Percentiles rank a stretch among this genome's conserved stretches.
These are phyloP conservation scores for Anorthoa munda DNA, from an alignment of 2,888 invertebrate species.

Conservation along the genomic window DNA sequence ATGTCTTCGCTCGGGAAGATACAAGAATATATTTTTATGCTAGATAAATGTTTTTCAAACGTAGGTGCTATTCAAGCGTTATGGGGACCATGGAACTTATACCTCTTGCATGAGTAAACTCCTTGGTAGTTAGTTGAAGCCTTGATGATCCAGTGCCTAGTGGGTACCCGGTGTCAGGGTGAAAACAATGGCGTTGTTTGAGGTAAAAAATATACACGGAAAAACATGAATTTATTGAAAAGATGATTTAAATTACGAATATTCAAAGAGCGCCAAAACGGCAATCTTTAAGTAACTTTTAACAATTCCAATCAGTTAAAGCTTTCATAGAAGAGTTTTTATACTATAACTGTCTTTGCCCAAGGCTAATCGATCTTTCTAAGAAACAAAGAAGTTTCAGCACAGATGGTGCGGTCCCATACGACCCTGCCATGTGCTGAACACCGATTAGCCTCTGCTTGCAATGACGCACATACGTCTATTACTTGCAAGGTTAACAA, in stretches of 20 bases:
- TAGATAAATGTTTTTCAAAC: too few relatives aligned
- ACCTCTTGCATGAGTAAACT: conserved; percentile 6
- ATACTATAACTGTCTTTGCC: neutral
- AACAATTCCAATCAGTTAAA: neutral
- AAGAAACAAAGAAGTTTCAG: conserved; percentile 35
- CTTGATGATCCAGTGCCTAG: neutral
- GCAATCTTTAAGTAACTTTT: neutral
- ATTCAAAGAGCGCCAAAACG: too few relatives aligned
- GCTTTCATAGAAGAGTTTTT: neutral
- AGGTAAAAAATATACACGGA: neutral
- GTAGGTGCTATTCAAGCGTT: conserved; percentile 13
- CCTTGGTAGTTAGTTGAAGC: neutral
- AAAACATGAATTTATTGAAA: too few relatives aligned
- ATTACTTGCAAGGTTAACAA: conserved; percentile 41
- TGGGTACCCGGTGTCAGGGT: neutral
- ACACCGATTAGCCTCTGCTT: conserved; percentile 21
- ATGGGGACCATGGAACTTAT: neutral
- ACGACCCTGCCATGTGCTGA: conserved; percentile 50
- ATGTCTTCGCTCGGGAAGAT: conserved; percentile 9
- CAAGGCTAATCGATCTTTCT: conserved; percentile 39
- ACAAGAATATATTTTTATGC: neutral
- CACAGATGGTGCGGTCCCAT: conserved; percentile 58
- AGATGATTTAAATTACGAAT: neutral
- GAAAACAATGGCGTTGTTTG: neutral
- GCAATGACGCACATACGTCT: conserved; percentile 26